phyloP scores from a whole-genome alignment of 2,113 vertebrate genomes.

The Amblyopsis rosae region DNA sequence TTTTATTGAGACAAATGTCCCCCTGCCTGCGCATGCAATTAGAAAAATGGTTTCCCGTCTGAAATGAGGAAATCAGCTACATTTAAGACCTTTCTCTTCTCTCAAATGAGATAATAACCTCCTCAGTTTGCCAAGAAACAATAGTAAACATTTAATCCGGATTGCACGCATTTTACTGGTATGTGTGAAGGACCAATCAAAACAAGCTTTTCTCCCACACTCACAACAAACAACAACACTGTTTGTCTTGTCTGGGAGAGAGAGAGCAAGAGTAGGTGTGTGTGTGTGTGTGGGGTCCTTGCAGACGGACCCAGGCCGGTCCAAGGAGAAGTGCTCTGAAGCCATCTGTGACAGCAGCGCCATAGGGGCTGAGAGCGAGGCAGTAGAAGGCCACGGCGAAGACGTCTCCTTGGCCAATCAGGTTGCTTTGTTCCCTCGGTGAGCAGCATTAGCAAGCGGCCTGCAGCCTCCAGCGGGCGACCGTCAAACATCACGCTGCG shows the following conservation, averaged over 20 bases:
- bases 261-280: conserved; percentile 6
- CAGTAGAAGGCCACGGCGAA: conserved; percentile 21
- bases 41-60: conserved; percentile 54
- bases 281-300: background rate
- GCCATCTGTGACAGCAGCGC: conserved; percentile 24
- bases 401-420: conserved; percentile 32
- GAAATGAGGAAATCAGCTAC: conserved; percentile 54
- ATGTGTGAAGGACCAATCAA: conserved; percentile 39
- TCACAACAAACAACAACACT: conserved; percentile 41
- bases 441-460: conserved; percentile 38
- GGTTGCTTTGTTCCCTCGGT: conserved; percentile 42
- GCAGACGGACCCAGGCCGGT: conserved; percentile 45
- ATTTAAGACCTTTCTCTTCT: conserved; percentile 36
- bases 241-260: background rate
- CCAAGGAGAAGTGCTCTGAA: conserved; percentile 47
- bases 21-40: conserved; percentile 66
- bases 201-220: conserved; percentile 37
- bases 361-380: conserved; percentile 35
- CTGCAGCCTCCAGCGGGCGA: conserved; percentile 41
- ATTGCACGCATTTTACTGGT: conserved; percentile 36
- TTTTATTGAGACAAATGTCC: conserved; percentile 79
- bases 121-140: conserved; percentile 29
- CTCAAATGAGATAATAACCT: conserved; percentile 48
- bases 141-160: conserved; percentile 50
- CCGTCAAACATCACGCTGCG: conserved; percentile 39